Percentiles rank a stretch among this genome's conserved stretches.
phyloP scores from a whole-genome alignment of 2,888 invertebrate species.

The Cheiracanthium punctorium region DNA sequence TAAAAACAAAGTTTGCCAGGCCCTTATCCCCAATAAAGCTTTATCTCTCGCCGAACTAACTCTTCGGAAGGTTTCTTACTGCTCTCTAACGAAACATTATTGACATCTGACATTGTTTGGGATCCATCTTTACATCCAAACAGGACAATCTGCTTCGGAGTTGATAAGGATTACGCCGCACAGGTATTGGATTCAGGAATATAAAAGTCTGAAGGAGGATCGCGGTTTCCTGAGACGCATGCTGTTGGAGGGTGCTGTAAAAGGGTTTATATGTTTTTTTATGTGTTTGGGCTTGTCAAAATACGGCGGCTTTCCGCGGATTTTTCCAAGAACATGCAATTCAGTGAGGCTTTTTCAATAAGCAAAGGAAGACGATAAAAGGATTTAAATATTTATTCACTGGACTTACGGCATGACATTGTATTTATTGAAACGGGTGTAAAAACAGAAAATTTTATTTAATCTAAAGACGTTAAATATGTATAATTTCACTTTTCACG shows the following conservation, averaged over 20 bases:
- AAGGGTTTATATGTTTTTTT: slow-evolving; percentile 7
- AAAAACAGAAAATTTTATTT: too few species aligned
- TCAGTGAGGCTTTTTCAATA: background rate
- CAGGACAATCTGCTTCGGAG: background rate
- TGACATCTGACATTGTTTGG: slow-evolving; percentile 17
- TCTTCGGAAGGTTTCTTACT: background rate
- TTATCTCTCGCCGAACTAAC: background rate
- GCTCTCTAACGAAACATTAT: background rate
- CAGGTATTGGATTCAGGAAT: background rate
- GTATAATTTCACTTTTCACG: too few species aligned
- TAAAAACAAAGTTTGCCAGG: background rate
- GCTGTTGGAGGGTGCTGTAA: background rate
- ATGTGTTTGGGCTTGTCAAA: background rate
- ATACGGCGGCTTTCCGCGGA: background rate
- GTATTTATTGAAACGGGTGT: too few species aligned
- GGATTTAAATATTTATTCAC: too few species aligned
- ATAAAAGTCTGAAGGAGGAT: background rate
- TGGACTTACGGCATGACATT: too few species aligned
- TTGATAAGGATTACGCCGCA: background rate
- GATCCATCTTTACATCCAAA: slow-evolving; percentile 1
- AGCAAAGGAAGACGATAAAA: too few species aligned
- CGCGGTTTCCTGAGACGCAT: background rate
- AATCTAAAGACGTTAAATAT: too few species aligned
- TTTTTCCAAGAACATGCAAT: background rate
- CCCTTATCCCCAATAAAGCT: background rate